Conservation (phyloP, 2,888 invertebrate species). For the Nezara viridula region DNA sequence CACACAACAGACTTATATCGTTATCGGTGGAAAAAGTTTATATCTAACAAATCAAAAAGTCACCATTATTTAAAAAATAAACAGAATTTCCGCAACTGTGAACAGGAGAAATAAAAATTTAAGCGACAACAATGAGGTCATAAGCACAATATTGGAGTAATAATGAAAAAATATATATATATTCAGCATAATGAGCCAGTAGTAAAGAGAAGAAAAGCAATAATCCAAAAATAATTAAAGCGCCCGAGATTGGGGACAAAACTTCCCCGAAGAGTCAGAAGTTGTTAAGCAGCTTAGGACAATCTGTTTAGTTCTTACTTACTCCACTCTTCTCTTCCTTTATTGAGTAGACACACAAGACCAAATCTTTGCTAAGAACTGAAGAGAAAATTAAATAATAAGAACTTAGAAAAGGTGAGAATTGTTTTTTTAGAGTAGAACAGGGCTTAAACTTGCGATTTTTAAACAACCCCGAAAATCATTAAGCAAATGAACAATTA, state of each 20-base stretch:
- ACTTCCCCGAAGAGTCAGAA: not conserved
- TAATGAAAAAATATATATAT: not conserved
- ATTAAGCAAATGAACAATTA: too few relatives aligned
- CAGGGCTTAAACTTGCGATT: too few relatives aligned
- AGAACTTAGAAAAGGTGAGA: not conserved
- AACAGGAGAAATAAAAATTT: too few relatives aligned
- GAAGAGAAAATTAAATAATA: not conserved
- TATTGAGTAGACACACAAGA: not conserved
- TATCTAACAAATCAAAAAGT: too few relatives aligned
- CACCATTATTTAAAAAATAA: too few relatives aligned
- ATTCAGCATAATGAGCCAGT: not conserved
- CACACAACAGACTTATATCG: too few relatives aligned
- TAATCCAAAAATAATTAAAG: slow-evolving; percentile 3
- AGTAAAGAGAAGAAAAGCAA: not conserved
- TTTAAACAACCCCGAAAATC: too few relatives aligned
- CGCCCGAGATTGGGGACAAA: not conserved
- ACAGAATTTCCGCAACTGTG: too few relatives aligned
- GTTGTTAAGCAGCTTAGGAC: not conserved
- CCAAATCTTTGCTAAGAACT: not conserved
- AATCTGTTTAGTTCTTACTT: slow-evolving; percentile 5
- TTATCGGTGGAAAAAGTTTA: too few relatives aligned
- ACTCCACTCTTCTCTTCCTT: not conserved
- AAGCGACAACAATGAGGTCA: too few relatives aligned
- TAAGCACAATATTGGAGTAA: not conserved
- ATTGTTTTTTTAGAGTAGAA: not conserved